Evolutionary conservation across 2,113 vertebrate genomes (phyloP).

Genomic region (Rhombomys opimus): DNA sequence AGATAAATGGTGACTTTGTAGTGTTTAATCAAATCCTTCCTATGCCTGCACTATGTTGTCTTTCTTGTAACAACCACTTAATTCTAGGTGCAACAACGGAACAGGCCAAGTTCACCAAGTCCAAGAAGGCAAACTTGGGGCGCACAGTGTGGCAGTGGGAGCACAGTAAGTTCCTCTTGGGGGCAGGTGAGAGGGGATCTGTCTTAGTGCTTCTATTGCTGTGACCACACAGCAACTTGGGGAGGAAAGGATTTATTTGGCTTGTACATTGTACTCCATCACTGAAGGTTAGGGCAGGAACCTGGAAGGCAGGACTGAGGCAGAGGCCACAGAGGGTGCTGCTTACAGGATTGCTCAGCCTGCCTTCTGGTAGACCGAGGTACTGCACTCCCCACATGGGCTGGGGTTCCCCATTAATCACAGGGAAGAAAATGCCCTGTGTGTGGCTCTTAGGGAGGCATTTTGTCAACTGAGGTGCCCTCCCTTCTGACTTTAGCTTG

Average conservation of each 20-base stretch:
- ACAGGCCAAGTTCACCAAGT: background rate
- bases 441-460: background rate
- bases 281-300: background rate
- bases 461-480: background rate
- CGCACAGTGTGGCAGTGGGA: background rate
- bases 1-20: background rate
- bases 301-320: background rate
- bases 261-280: background rate
- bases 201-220: background rate
- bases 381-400: background rate
- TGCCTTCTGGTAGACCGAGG: background rate
- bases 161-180: background rate
- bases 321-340: background rate
- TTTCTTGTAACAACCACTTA: background rate
- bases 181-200: background rate
- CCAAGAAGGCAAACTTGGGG: background rate
- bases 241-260: background rate
- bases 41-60: background rate
- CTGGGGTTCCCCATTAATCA: background rate
- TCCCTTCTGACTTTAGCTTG: background rate
- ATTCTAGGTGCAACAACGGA: background rate
- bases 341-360: background rate
- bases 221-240: background rate
- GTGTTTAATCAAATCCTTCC: background rate
- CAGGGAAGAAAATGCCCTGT: background rate